Base-by-base conservation (phyloP, 2,113 vertebrate species). In the Osmerus eperlanus region DNA sequence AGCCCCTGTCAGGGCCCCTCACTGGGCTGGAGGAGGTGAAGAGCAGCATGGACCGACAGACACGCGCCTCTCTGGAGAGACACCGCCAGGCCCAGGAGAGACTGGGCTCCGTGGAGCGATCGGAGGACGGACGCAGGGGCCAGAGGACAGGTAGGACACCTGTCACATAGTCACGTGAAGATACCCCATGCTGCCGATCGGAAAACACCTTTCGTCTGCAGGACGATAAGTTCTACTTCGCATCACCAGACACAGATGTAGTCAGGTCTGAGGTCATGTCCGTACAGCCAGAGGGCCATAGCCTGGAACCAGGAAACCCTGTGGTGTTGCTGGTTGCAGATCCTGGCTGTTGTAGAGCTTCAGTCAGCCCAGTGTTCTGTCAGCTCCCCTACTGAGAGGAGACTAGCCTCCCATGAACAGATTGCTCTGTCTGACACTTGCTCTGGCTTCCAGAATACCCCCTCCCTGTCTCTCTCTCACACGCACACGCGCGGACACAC, bases 11-110 rank as follows among this genome's bases (percentile, higher is more conserved):
- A 78, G 93, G 75, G 84, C 52, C 92, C 51, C 88, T 93, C 74
- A 82, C 91, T 78, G 92, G 74, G 87, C 29, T 93, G 79, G 95
- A 98, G 71, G 96, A 98, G 78, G 90, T 93, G 89, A 96, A 94
- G 90, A 95, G 89, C 89, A 95, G 94, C 54, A 79, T 95, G 83
- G 96, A 98, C 81, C 91, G 93, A 73, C 94, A 95, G 84, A 83
- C 94, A 74, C 94, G 94, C 84, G 92, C 94, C 2, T 92, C 95
- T 65, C 85, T 97, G 92, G 96, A 98, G 70, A 93, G 95, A 85
- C 95, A 97, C 80, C 93, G 93, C 70, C 95, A 97, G 86, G 91
- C 92, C 81, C 96, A 97, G 84, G 96, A 98, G 72, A 93, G 96
- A 89, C 93, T 96, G 89, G 95, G 91, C 84, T 93, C 95, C 80